phyloP scores from a whole-genome alignment of 2,797 vertebrate species.

The Malurus leucopterus region DNA sequence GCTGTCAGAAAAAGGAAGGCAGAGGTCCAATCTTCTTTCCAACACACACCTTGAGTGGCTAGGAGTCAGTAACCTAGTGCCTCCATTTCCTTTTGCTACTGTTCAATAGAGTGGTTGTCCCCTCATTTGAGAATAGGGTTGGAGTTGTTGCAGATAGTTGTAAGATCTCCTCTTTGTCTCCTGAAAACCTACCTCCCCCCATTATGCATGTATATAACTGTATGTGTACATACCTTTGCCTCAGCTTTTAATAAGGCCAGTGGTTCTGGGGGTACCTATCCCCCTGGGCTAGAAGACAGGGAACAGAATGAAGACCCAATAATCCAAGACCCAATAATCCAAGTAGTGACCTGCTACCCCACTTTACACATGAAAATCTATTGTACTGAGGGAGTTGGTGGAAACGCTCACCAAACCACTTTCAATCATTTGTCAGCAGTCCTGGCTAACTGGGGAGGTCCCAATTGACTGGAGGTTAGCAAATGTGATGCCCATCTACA shows the following conservation, averaged over 20 bases:
- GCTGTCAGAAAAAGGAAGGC: background rate
- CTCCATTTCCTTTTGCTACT: background rate
- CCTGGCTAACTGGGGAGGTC: background rate
- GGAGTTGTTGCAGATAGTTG: background rate
- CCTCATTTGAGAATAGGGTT: background rate
- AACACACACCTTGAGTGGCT: background rate
- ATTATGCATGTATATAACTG: background rate
- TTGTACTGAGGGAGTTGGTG: background rate
- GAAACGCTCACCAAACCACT: background rate
- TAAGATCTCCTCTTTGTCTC: background rate
- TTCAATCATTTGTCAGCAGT: background rate
- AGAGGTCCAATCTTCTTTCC: background rate
- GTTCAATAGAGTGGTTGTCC: accelerated
- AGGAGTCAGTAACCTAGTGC: background rate
- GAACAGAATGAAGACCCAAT: background rate
- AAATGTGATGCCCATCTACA: background rate
- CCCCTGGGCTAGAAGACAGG: background rate
- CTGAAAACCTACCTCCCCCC: background rate
- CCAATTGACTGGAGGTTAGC: background rate
- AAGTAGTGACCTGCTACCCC: background rate
- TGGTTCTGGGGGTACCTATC: background rate
- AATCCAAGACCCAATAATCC: background rate
- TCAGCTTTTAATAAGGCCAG: background rate
- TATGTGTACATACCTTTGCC: background rate
- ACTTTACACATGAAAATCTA: background rate